A percentile compares a stretch with the other conserved stretches of the same genome.
Conservation (phyloP, 2,888 invertebrate species). For the Tachina grossa region DNA sequence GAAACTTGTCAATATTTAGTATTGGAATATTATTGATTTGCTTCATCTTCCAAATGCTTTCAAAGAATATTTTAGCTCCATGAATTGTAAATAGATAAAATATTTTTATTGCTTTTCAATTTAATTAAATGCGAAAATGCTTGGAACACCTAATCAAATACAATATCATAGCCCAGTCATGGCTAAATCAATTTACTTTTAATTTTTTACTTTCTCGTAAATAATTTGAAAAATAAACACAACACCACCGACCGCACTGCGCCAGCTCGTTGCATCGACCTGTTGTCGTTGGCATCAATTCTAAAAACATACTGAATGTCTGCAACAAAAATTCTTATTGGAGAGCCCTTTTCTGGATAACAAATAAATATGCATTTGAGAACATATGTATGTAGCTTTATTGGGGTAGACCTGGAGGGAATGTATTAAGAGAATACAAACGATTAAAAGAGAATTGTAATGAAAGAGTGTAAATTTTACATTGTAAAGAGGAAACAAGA, state of each 20-base stretch:
- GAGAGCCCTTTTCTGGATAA: not conserved
- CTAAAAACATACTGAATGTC: conserved; percentile 46
- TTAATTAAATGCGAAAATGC: no score
- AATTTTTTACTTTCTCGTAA: not conserved
- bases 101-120: no score
- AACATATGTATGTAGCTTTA: not conserved
- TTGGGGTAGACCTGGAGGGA: not conserved
- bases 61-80: not conserved
- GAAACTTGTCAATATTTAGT: not conserved
- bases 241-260: no score
- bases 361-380: not conserved
- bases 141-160: no score
- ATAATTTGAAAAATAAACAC: not conserved
- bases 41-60: not conserved
- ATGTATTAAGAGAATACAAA: conserved; percentile 14
- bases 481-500: not conserved
- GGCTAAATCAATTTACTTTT: not conserved
- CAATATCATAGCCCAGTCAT: no score
- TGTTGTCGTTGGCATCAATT: not conserved
- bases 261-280: not conserved
- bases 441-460: not conserved
- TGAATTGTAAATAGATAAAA: not conserved
- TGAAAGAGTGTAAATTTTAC: not conserved
- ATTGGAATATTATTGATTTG: not conserved
- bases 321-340: not conserved